Conservation (phyloP, 2,888 invertebrate genomes). For the Standfussiana lucernea region DNA sequence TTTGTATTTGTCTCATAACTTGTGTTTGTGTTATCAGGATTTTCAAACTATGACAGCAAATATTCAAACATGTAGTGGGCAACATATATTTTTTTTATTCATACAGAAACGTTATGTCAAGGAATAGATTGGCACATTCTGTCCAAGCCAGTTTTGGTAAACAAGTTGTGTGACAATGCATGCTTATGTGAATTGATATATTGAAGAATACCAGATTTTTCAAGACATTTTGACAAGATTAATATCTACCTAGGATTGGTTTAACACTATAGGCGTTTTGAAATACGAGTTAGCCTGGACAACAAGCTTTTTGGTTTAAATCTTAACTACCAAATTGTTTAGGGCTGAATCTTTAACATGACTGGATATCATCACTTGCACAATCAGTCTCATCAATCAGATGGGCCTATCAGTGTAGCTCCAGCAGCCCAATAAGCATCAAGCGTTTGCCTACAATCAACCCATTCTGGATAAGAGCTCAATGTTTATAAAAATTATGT, state of each 20-base stretch:
- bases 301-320: not conserved
- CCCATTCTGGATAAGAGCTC: not conserved
- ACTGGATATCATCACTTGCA: not conserved
- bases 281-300: not conserved
- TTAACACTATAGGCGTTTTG: not conserved
- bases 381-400: not conserved
- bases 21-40: no score
- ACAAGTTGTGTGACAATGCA: not conserved
- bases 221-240: not conserved
- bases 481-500: not conserved
- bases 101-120: no score
- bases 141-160: not conserved
- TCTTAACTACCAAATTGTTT: not conserved
- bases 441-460: not conserved
- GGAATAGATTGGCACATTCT: no score
- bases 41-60: no score
- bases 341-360: not conserved
- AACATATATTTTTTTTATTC: no score
- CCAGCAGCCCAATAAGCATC: not conserved
- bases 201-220: not conserved
- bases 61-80: no score
- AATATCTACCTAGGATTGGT: not conserved
- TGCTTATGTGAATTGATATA: not conserved
- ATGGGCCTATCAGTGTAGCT: not conserved
- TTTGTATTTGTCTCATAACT: no score